Evolutionary conservation across 1,140 invertebrate species (phyloP), one percentile per base, ranked within the genome.

Genomic region (Schlechtendalia chinensis): DNA sequence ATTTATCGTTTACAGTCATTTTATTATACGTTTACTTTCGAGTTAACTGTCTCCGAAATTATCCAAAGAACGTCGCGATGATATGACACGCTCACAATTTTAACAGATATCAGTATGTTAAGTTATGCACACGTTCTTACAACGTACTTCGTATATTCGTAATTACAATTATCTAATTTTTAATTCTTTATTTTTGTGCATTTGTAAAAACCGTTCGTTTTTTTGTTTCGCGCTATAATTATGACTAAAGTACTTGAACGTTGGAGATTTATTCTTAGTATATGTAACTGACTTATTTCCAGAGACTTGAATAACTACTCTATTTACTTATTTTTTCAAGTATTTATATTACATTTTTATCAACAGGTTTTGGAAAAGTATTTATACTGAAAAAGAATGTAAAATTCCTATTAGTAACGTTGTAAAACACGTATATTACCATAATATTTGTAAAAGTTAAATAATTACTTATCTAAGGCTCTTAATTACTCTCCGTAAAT

Each of bases 1-100:
- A 50, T 50, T 69, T 69, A 69, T 69, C 45, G 12, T 24, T 11
- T 67, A 24, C 22, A 69, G 22, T 27, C 47, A n/a, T 61, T 61
- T 22, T 22, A 22, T 27, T 50, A 27, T 32, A 29, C 17, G 22
- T 69, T 47, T n/a, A 45, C 5, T 24, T 69, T 50, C 24, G 22
- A 50, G 50, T 17, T 16, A 50, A 50, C 50, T 39, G n/a, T 10
- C 11, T 50, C 22, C 14, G 47, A 69, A 14, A 32, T 63, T 32
- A 32, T 29, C 17, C 17, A 17, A 63, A 32, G 17, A 32, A 3
- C 19, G 61, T 32, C 29, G 10, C 17, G 19, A 24, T 32, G 27
- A 29, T 11, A n/a, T 54, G 8, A 54, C 16, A 54, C 53, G 14
- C 5, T 4, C 14, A n/a, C n/a, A n/a, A n/a, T n/a, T n/a, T n/a